Percentiles rank a stretch among this genome's conserved stretches.
These are phyloP conservation scores for Cheilosia urbana DNA, from an alignment of 2,888 invertebrate species.

Conservation along the genomic window DNA sequence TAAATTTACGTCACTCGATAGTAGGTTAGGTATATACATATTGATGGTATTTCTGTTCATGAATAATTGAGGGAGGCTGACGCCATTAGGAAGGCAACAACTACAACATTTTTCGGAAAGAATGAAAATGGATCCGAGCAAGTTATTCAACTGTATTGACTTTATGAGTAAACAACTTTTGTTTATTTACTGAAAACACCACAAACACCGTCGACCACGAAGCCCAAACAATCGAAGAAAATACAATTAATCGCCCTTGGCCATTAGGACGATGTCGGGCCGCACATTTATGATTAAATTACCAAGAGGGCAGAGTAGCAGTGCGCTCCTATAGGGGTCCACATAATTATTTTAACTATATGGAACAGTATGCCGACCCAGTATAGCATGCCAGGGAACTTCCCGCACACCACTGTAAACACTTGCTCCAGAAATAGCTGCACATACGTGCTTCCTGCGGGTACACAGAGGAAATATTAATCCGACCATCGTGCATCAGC, in stretches of 20 bases:
- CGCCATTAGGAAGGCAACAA: no score
- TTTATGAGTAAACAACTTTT: background rate
- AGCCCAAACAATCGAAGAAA: background rate
- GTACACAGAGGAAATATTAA: no score
- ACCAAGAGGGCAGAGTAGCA: background rate
- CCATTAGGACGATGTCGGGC: background rate
- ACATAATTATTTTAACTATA: constrained; percentile 1
- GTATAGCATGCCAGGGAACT: background rate
- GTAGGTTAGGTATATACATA: no score
- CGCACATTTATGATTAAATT: background rate
- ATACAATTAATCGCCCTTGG: background rate
- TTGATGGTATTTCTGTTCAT: no score
- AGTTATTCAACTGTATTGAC: background rate
- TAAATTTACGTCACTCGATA: no score
- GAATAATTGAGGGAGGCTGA: no score
- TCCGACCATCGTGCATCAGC: no score
- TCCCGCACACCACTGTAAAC: background rate
- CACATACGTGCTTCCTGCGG: background rate
- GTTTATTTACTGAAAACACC: background rate
- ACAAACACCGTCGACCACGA: background rate
- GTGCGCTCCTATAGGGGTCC: no score
- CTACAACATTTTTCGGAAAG: no score
- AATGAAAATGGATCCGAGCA: no score
- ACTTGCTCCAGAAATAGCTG: background rate
- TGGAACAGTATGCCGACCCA: background rate